Base-by-base conservation (phyloP, 2,888 invertebrate genomes). In the Strigamia transsilvanica region DNA sequence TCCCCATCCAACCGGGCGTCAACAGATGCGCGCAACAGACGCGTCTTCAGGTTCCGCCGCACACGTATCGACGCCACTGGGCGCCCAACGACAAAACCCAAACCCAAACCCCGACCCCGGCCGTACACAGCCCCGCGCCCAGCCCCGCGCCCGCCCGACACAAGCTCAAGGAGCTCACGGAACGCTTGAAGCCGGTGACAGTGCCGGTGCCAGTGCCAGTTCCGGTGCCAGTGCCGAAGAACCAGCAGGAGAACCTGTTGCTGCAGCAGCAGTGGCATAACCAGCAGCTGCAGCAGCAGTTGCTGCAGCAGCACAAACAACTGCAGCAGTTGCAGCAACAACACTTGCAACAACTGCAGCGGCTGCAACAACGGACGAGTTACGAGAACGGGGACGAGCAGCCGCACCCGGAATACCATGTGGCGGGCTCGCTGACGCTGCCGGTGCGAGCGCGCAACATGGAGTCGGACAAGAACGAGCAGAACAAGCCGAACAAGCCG, bases 91-190 rank as follows among this genome's bases (percentile, higher is more conserved):
- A 27, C 27, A 27, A 27, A 27, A 27, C 4, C 21, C n/a, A 34
- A 7, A 27, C 27, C 5, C 6, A 18, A n/a, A 6, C 6, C 38
- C 81, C 15, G 41, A 79, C 10, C 42, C 51, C 10, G 83, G 81
- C 15, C 80, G 84, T n/a, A 18, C 41, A 73, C 18, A 83, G 56
- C 18, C 21, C n/a, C 56, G 56, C 7, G 7, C n/a, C 27, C 4
- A n/a, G 18, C 6, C 38, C 81, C 15, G 38, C 79, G n/a, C 42
- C 51, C 10, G 83, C 83, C 15, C 80, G 84, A 18, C 42, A 73
- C 18, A 83, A 83, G 83, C 89, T 93, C 83, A 91, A 91, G 84
- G 94, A 94, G 88, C 90, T 95, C 86, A 94, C 94, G 82, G 94
- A 94, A 88, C 91, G 93, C 84, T 90, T 95, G 84, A 92, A 93